Percentiles rank a stretch among this genome's conserved stretches.
phyloP scores from a whole-genome alignment of 2,797 vertebrate genomes.

The Leontocebus nigricollis region DNA sequence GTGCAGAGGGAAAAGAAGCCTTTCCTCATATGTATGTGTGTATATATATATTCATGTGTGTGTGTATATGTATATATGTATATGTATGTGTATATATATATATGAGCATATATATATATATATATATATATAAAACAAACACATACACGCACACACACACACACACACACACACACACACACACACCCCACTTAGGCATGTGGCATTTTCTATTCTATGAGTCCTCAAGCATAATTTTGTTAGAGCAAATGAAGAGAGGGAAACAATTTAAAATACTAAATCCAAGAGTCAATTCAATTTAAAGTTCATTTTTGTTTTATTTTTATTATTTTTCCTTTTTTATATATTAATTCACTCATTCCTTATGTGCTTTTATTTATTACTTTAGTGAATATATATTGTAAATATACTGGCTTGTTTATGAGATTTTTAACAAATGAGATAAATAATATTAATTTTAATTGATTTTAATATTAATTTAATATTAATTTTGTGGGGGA shows the following conservation, averaged over 20 bases:
- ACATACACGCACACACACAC: too few species aligned
- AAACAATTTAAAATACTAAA: background rate
- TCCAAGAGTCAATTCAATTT: background rate
- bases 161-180: too few species aligned
- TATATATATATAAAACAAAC: background rate
- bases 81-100: too few species aligned
- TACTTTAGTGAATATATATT: background rate
- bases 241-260: background rate
- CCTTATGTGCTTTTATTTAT: background rate
- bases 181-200: background rate
- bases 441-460: background rate
- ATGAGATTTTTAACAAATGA: background rate
- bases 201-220: background rate
- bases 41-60: background rate
- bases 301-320: background rate
- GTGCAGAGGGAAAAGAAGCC: background rate
- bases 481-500: background rate
- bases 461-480: too few species aligned
- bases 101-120: background rate
- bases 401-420: background rate
- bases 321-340: background rate
- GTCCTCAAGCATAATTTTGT: constrained; percentile 1
- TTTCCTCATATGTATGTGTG: background rate
- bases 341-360: background rate
- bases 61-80: background rate